Base-by-base conservation (phyloP, 2,797 vertebrate species). In the Myripristis murdjan region DNA sequence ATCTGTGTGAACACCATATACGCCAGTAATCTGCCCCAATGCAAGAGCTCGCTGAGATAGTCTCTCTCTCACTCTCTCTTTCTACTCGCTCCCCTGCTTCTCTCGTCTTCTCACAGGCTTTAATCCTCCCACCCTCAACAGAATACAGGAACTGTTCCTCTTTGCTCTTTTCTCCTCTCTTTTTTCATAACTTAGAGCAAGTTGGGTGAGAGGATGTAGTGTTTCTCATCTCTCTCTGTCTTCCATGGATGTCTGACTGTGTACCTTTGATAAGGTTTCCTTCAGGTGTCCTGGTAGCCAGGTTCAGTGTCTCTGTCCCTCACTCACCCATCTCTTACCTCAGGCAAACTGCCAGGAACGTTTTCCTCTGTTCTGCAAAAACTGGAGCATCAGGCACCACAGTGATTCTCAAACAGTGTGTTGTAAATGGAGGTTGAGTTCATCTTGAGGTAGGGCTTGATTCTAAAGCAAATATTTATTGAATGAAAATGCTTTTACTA, bases 1-100 rank as follows among this genome's bases (percentile, higher is more conserved):
- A 91, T 91, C 90, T 86, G 79, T 83, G 87, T 85, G 86, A 91
- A 75, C 72, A 14, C 64, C 82, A 79, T 6, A 64, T 77, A 87
- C 44, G 52, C 56, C 41, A 63, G 73, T 92, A 91, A 91, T 90
- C 89, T 87, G 73, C 76, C 85, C 72, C 66, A n/a, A 71, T 74
- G 84, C 75, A 64, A 64, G 70, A 48, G 68, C 76, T 85, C 60
- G 18, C 57, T 79, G 76, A 61, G 41, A 79, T 28, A 43, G 49
- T 39, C 54, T 43, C 60, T 67, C 8, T 53, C 24, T 70, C 23
- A 15, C 31, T 20, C 16, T 57, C 51, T 46, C 37, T 43, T 14
- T 37, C 14, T 12, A 28, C 14, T 22, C 14, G 46, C 53, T 49
- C 56, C 85, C 81, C 80, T 74, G 85, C 84, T 74, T 68, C 65